phyloP scores from a whole-genome alignment of 2,797 vertebrate species.

The Typhlichthys eigenmanni region DNA sequence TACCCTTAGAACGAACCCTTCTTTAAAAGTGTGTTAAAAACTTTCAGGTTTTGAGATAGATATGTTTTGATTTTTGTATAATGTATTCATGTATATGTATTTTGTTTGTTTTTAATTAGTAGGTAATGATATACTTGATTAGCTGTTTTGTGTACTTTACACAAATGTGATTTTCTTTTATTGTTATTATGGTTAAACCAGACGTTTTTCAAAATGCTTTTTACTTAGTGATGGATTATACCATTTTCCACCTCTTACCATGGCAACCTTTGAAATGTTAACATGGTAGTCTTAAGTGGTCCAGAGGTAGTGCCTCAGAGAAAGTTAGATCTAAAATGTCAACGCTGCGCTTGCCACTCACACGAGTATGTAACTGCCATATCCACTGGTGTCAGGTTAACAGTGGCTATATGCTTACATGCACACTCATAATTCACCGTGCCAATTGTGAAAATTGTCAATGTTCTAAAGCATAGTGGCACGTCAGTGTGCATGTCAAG shows the following conservation, averaged over 20 bases:
- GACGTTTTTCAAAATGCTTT: conserved; percentile 88
- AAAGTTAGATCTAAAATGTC: conserved; percentile 58
- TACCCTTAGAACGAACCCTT: conserved; percentile 48
- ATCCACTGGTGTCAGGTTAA: too few relatives aligned
- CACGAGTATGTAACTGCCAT: conserved; percentile 26
- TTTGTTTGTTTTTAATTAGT: conserved; percentile 87
- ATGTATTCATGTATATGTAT: conserved; percentile 87
- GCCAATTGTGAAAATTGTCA: too few relatives aligned
- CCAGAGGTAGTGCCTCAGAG: conserved; percentile 86
- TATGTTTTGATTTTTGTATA: conserved; percentile 86
- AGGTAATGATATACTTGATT: conserved; percentile 66
- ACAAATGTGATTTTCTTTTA: conserved; percentile 89
- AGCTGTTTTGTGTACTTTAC: conserved; percentile 86
- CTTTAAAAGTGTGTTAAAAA: conserved; percentile 87
- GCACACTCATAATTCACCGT: too few relatives aligned
- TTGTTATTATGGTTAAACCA: conserved; percentile 83
- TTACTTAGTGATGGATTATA: conserved; percentile 83
- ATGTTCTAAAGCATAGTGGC: too few relatives aligned
- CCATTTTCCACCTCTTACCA: conserved; percentile 61
- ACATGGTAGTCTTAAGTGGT: conserved; percentile 82
- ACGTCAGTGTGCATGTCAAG: too few relatives aligned
- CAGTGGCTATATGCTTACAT: too few relatives aligned
- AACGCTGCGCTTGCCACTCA: conserved; percentile 32
- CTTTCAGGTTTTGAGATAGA: conserved; percentile 86
- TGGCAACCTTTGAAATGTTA: conserved; percentile 80